A percentile compares a stretch with the other conserved stretches of the same genome.
These are phyloP conservation scores for Heptranchias perlo DNA, from an alignment of 2,113 vertebrate genomes.

Conservation along the genomic window DNA sequence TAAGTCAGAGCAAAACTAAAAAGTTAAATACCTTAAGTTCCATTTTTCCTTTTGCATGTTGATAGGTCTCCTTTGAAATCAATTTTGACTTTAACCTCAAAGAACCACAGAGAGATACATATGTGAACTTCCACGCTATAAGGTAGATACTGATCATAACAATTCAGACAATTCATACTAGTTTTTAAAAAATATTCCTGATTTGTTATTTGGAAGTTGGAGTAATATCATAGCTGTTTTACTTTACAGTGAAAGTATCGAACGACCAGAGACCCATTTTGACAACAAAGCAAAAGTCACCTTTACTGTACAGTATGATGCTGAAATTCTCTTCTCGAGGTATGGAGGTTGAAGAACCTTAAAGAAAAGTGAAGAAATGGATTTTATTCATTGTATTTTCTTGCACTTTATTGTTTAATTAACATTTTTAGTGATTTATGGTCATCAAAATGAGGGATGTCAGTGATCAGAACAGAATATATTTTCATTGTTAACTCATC, in stretches of 20 bases:
- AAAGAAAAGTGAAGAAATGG: no score
- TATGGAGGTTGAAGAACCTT: conserved; percentile 43
- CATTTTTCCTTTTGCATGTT: conserved; percentile 38
- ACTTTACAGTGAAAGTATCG: conserved; percentile 68
- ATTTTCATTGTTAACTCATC: not conserved
- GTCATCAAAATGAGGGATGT: not conserved
- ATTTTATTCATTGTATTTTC: not conserved
- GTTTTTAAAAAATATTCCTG: conserved; percentile 34
- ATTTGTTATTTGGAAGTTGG: conserved; percentile 1
- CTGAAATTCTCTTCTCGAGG: conserved; percentile 76
- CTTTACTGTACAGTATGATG: conserved; percentile 68
- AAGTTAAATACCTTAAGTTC: conserved; percentile 8
- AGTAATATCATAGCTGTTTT: conserved; percentile 40
- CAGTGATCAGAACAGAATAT: not conserved
- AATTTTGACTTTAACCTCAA: conserved; percentile 80
- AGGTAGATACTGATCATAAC: conserved; percentile 58
- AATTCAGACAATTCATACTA: conserved; percentile 13
- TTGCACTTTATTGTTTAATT: not conserved
- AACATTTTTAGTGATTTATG: not conserved
- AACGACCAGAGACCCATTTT: conserved; percentile 50
- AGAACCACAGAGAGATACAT: conserved; percentile 60
- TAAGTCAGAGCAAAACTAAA: not conserved
- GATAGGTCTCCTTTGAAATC: conserved; percentile 71
- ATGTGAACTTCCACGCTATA: conserved; percentile 61
- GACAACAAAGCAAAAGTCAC: conserved; percentile 67